Conservation (phyloP, 2,888 invertebrate species). For the Panorpa germanica region DNA sequence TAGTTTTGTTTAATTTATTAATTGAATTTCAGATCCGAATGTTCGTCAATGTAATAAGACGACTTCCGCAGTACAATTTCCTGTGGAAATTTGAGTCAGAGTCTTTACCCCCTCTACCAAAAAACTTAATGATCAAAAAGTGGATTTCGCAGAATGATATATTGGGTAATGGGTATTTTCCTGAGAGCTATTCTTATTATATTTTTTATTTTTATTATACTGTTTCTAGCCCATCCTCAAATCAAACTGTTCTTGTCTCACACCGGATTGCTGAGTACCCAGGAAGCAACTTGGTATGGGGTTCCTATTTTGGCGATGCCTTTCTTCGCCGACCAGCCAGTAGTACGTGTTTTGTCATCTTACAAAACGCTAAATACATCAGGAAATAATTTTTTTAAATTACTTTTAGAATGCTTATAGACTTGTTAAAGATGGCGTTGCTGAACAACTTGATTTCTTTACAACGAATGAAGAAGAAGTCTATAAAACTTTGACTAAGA, state of each 20-base stretch:
- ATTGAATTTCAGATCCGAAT: no score
- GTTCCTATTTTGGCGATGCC: slow-evolving; percentile 9
- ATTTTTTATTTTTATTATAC: no score
- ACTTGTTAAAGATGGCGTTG: no score
- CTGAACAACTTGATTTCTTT: no score
- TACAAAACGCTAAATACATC: no score
- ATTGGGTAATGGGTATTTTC: slow-evolving; percentile 27
- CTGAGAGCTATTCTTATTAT: slow-evolving; percentile 5
- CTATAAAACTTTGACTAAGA: no score
- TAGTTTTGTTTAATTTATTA: no score
- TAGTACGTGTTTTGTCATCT: no score
- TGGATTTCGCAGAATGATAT: slow-evolving; percentile 33
- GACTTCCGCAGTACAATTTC: slow-evolving; percentile 19
- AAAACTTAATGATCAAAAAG: slow-evolving; percentile 24
- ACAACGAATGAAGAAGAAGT: no score
- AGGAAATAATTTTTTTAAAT: no score
- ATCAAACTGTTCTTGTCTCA: slow-evolving; percentile 7
- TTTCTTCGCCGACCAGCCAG: slow-evolving; percentile 5
- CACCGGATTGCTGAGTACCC: slow-evolving; percentile 8
- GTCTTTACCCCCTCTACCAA: slow-evolving; percentile 16
- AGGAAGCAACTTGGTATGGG: slow-evolving; percentile 9
- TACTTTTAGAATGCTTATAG: slow-evolving; percentile 7
- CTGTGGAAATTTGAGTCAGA: slow-evolving; percentile 21
- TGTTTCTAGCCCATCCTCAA: slow-evolving; percentile 8
- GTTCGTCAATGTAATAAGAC: slow-evolving; percentile 16